A percentile compares a stretch with the other conserved stretches of the same genome.
Evolutionary conservation across 2,888 invertebrate genomes (phyloP).

Genomic region (Diaprepes abbreviatus): DNA sequence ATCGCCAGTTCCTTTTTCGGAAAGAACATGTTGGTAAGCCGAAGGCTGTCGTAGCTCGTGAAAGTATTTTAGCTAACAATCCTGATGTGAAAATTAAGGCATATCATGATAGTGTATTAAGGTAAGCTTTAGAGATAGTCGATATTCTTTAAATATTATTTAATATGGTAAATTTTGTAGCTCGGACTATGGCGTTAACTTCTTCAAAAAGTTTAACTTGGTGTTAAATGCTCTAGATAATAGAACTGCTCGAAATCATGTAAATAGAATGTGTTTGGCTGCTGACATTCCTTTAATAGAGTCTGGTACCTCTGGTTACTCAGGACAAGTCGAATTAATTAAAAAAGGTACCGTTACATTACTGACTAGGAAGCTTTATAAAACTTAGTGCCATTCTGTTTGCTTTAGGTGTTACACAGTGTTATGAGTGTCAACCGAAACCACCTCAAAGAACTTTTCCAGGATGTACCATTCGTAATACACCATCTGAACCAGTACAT

Average conservation of each 20-base stretch:
- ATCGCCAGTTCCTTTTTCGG: conserved; percentile 98
- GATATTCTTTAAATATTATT: conserved; percentile 1
- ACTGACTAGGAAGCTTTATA: no score
- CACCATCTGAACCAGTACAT: conserved; percentile 98
- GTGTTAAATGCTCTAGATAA: conserved; percentile 99
- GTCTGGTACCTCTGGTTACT: conserved; percentile 97
- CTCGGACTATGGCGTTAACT: conserved; percentile 89
- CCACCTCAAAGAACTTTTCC: conserved; percentile 94
- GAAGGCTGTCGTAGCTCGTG: conserved; percentile 92
- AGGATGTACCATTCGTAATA: conserved; percentile 98
- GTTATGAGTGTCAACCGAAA: conserved; percentile 97
- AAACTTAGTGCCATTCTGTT: no score
- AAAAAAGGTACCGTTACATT: conserved; percentile 47
- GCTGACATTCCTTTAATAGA: conserved; percentile 95
- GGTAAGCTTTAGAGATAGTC: conserved; percentile 71
- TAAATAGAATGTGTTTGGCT: conserved; percentile 98
- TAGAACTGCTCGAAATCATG: conserved; percentile 95
- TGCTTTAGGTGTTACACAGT: conserved; percentile 86
- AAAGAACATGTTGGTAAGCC: conserved; percentile 98
- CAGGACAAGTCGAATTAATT: conserved; percentile 83
- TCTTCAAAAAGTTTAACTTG: conserved; percentile 91
- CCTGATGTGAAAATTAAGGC: conserved; percentile 90
- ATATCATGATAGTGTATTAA: conserved; percentile 93
- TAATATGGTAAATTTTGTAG: conserved; percentile 69
- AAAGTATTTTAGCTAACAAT: conserved; percentile 90